Conservation (phyloP, 2,888 invertebrate genomes). For the Coenonympha arcania region DNA sequence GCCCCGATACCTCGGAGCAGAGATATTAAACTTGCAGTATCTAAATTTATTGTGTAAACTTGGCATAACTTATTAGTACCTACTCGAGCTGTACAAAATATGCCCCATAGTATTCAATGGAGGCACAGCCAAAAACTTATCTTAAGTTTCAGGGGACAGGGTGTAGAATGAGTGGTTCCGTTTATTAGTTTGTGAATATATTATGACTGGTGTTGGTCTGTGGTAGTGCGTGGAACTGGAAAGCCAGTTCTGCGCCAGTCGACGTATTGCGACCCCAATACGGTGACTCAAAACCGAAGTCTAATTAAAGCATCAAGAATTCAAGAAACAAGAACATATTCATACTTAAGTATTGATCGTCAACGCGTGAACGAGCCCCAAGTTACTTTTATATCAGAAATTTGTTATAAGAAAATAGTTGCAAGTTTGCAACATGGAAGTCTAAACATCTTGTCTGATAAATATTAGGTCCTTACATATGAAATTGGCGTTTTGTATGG, state of each 20-base stretch:
- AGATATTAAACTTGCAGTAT: conserved; percentile 15
- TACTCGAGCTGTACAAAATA: conserved; percentile 16
- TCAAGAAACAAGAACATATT: conserved; percentile 9
- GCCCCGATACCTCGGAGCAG: conserved; percentile 4
- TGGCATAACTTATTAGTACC: conserved; percentile 16
- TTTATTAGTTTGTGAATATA: conserved; percentile 17
- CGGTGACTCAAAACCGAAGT: conserved; percentile 24
- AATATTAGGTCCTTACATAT: too few relatives aligned
- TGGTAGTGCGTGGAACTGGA: conserved; percentile 27
- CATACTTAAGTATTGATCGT: neutral
- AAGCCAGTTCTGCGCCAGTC: conserved; percentile 28
- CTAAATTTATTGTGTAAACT: conserved; percentile 20
- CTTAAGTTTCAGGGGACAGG: conserved; percentile 9
- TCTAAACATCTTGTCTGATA: too few relatives aligned
- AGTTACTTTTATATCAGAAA: neutral
- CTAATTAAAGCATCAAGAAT: conserved; percentile 22
- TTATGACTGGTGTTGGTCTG: conserved; percentile 21
- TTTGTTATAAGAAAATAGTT: too few relatives aligned
- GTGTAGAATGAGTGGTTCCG: conserved; percentile 6
- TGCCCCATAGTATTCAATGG: conserved; percentile 23
- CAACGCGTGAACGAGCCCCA: neutral
- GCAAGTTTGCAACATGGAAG: too few relatives aligned
- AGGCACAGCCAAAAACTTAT: conserved; percentile 9
- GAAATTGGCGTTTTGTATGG: too few relatives aligned
- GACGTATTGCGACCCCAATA: conserved; percentile 29